Evolutionary conservation across 2,113 vertebrate species (phyloP), one percentile per base, ranked within the genome.

Genomic region (Geococcyx californianus): DNA sequence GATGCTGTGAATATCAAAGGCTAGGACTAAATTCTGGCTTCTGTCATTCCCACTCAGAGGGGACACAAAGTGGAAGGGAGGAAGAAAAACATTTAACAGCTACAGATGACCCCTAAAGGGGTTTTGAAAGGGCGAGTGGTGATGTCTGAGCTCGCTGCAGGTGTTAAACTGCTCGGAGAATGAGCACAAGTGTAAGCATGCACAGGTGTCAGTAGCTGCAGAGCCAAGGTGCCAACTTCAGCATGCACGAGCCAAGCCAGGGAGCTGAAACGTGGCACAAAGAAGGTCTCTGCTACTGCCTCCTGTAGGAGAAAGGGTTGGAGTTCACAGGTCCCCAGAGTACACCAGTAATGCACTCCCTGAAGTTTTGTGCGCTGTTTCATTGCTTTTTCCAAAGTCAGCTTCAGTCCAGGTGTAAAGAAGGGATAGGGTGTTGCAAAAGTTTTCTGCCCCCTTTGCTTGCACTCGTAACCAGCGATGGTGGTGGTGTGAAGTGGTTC

Each of bases 251-350:
- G 85, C 87, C 40, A 12, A 44, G 84, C 77, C 77, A 14, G 60
- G 83, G 76, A 82, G 91, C 67, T 52, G 73, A n/a, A 29, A 77
- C 0, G 21, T 60, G 28, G 69, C 66, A 40, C 7, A 0, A 31
- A 9, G 6, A 11, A 40, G 14, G 38, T 58, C 67, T 33, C 49
- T 38, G 72, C 92, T n/a, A 1, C 69, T 20, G 2, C 60, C 36
- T 47, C 11, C 25, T 0, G 0, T 8, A 0, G 0, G 28, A 7
- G 42, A 36, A 12, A 83, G 81, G n/a, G n/a, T n/a, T n/a, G n/a
- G n/a, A n/a, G 5, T 62, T 7, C 36, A 7, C 15, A 16, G 45
- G 26, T 44, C 56, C 74, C 20, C 6, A 0, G 21, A 8, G 8
- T 0, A 42, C 4, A 1, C 15, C 6, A 23, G 11, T 25, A 54